A percentile compares a stretch with the other conserved stretches of the same genome.
phyloP scores from a whole-genome alignment of 2,797 vertebrate genomes.

The Melanogrammus aeglefinus region DNA sequence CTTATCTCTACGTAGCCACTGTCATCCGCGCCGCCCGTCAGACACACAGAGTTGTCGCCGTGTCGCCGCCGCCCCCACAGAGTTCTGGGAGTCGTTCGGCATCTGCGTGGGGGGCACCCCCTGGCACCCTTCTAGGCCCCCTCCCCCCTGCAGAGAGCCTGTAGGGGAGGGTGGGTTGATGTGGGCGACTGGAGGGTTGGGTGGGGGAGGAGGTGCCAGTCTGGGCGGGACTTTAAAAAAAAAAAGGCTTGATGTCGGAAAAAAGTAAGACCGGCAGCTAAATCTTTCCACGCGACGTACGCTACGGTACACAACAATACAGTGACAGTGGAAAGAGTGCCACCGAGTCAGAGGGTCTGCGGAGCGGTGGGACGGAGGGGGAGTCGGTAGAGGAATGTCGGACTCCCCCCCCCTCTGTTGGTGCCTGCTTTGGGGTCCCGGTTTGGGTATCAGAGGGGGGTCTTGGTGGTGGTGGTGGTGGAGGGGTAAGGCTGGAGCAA shows the following conservation, averaged over 20 bases:
- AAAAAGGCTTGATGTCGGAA: constrained; percentile 40
- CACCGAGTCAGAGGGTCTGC: constrained; percentile 39
- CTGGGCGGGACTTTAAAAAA: constrained; percentile 46
- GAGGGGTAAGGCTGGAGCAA: background rate
- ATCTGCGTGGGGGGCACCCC: constrained; percentile 39
- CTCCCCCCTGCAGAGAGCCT: background rate
- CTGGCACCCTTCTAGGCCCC: background rate
- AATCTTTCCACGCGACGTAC: constrained; percentile 66
- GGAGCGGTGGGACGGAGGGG: constrained; percentile 30
- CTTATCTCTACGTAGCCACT: constrained; percentile 73
- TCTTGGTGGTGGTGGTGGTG: background rate
- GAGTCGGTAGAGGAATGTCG: constrained; percentile 39
- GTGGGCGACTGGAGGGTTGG: background rate
- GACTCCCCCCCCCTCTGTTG: constrained; percentile 40
- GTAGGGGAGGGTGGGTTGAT: background rate
- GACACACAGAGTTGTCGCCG: too few species aligned
- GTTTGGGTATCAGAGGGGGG: background rate
- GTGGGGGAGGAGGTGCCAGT: constrained; percentile 44
- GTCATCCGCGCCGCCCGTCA: constrained; percentile 61
- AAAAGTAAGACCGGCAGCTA: constrained; percentile 54
- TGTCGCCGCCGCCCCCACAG: constrained; percentile 51
- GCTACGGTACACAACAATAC: constrained; percentile 68
- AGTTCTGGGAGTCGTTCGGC: constrained; percentile 60
- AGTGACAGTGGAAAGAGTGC: constrained; percentile 54
- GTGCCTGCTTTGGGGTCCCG: background rate